Percentiles rank a stretch among this genome's conserved stretches.
Conservation (phyloP, 2,888 invertebrate species). For the Ennomos erosarius region DNA sequence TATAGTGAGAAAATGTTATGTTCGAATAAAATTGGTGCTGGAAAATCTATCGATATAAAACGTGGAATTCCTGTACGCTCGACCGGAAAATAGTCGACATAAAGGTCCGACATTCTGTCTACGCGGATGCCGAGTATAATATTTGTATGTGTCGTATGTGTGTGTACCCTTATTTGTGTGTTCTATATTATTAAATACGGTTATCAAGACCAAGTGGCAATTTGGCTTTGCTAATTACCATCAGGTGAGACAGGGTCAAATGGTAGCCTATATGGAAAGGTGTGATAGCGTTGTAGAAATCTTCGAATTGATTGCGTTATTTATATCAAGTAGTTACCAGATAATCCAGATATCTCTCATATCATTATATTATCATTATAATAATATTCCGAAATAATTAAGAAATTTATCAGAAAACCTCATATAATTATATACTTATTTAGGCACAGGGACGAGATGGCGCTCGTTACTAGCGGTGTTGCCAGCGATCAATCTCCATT, state of each 20-base stretch:
- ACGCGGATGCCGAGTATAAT: conserved; percentile 67
- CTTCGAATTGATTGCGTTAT: too few relatives aligned
- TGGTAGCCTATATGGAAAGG: too few relatives aligned
- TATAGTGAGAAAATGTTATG: conserved; percentile 42
- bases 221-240: not conserved
- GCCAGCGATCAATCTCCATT: conserved; percentile 82
- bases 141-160: conserved; percentile 42
- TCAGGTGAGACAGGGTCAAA: too few relatives aligned
- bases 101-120: conserved; percentile 77
- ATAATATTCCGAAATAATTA: conserved; percentile 20
- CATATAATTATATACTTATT: conserved; percentile 65
- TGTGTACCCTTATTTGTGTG: conserved; percentile 22
- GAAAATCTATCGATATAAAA: conserved; percentile 70
- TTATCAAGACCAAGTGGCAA: conserved; percentile 15
- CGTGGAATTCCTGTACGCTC: conserved; percentile 74
- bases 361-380: too few relatives aligned
- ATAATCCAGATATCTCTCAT: too few relatives aligned
- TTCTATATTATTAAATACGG: too few relatives aligned
- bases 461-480: conserved; percentile 62
- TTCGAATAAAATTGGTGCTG: conserved; percentile 62
- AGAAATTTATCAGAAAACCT: conserved; percentile 37
- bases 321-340: too few relatives aligned
- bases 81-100: conserved; percentile 82
- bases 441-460: conserved; percentile 72
- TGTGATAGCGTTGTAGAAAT: too few relatives aligned